phyloP scores from a whole-genome alignment of 2,797 vertebrate species.

The Anabas testudineus region DNA sequence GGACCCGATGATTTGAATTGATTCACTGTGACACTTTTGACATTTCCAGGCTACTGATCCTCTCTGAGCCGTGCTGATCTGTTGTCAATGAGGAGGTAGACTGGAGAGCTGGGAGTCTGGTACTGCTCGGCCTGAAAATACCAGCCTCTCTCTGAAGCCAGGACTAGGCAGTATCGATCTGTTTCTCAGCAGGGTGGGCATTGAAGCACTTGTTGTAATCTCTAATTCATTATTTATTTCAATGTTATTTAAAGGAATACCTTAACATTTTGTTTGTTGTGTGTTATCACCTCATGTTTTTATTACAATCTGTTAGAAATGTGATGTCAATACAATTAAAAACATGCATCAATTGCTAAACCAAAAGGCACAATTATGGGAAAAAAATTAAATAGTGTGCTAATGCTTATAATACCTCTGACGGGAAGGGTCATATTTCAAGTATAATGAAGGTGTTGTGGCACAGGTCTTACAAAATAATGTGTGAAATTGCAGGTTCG shows the following conservation, averaged over 20 bases:
- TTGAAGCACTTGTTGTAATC: constrained; percentile 1
- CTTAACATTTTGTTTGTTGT: constrained; percentile 23
- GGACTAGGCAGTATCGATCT: constrained; percentile 30
- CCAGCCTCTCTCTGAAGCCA: constrained; percentile 28
- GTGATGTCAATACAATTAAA: background rate
- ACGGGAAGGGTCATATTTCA: background rate
- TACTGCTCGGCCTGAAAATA: constrained; percentile 33
- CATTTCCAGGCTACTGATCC: constrained; percentile 68
- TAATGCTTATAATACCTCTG: background rate
- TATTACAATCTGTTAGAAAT: background rate
- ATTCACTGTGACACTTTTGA: constrained; percentile 63
- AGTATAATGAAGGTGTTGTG: background rate
- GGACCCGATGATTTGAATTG: constrained; percentile 63
- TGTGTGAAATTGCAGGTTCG: constrained; percentile 21
- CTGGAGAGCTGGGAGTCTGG: constrained; percentile 30
- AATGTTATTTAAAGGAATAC: constrained; percentile 14
- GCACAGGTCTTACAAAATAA: background rate
- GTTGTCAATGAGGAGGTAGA: constrained; percentile 50
- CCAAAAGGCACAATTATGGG: background rate
- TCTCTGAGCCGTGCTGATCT: constrained; percentile 53
- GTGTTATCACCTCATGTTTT: background rate
- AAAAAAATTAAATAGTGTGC: background rate
- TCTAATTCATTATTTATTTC: constrained; percentile 14
- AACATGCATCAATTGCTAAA: background rate
- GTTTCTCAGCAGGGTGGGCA: constrained; percentile 28